Evolutionary conservation across 2,888 invertebrate species (phyloP).

Genomic region (Cataglyphis cursor): DNA sequence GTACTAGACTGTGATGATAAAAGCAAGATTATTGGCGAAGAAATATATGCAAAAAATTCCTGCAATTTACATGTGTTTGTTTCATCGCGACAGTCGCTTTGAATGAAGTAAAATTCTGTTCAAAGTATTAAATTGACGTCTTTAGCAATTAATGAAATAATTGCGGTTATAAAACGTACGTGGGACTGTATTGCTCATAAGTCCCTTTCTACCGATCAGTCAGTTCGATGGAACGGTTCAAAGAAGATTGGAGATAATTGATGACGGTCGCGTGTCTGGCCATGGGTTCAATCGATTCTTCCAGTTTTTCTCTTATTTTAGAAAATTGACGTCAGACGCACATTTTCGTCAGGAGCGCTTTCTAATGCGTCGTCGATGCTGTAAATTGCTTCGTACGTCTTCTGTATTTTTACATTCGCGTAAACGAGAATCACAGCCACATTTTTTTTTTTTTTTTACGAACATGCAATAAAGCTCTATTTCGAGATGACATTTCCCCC

Average conservation of each 20-base stretch:
- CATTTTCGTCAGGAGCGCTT: constrained; percentile 22
- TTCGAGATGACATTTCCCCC: constrained; percentile 35
- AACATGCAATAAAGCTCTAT: constrained; percentile 41
- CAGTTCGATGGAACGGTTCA: constrained; percentile 21
- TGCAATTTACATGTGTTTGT: neutral
- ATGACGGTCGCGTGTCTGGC: constrained; percentile 20
- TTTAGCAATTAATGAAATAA: constrained; percentile 16
- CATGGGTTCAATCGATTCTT: constrained; percentile 33
- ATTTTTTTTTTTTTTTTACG: constrained; percentile 7
- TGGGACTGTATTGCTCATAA: neutral
- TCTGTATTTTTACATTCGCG: constrained; percentile 29
- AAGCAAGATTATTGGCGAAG: neutral
- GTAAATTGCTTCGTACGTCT: neutral
- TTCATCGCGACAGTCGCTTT: neutral
- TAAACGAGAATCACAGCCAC: neutral
- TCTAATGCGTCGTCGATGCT: neutral
- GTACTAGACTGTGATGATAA: neutral
- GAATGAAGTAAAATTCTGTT: neutral
- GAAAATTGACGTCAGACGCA: constrained; percentile 41
- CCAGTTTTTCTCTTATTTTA: constrained; percentile 33
- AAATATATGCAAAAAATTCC: neutral
- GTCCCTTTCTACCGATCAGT: constrained; percentile 13
- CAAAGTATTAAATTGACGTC: neutral
- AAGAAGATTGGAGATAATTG: constrained; percentile 43
- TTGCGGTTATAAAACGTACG: neutral